phyloP scores from a whole-genome alignment of 2,888 invertebrate species.

The Allygus modestus region DNA sequence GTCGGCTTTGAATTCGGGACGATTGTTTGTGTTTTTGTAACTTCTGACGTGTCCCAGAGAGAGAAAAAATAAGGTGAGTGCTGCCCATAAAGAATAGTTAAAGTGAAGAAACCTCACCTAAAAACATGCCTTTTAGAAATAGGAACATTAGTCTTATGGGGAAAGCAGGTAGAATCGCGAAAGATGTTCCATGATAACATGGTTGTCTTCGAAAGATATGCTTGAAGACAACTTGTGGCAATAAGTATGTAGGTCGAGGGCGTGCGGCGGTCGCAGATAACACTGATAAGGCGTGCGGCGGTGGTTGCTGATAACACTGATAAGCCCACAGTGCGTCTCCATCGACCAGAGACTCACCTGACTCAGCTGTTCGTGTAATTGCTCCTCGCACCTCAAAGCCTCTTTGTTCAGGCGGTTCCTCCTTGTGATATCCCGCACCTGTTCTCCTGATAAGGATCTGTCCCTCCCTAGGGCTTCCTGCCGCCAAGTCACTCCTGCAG shows the following conservation, averaged over 20 bases:
- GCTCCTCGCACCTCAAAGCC: background rate
- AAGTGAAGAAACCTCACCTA: too few species aligned
- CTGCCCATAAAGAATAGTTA: too few species aligned
- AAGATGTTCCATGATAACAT: too few species aligned
- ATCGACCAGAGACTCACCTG: background rate
- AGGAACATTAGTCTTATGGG: too few species aligned
- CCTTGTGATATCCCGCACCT: conserved; percentile 8
- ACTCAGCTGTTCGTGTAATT: conserved; percentile 14
- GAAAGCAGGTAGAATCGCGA: too few species aligned
- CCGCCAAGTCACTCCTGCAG: background rate
- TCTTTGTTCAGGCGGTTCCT: conserved; percentile 14
- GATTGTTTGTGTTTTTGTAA: too few species aligned
- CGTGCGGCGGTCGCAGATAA: background rate
- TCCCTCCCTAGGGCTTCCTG: conserved; percentile 17
- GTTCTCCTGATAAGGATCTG: conserved; percentile 36
- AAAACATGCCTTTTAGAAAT: too few species aligned
- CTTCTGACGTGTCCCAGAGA: too few species aligned
- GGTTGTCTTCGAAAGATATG: too few species aligned
- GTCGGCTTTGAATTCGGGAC: too few species aligned
- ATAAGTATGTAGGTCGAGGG: background rate
- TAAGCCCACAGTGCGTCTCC: background rate
- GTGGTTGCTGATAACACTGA: background rate
- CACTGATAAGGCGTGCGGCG: background rate
- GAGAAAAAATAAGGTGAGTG: too few species aligned
- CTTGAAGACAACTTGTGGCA: too few species aligned